Evolutionary conservation across 2,888 invertebrate species (phyloP).

Genomic region (Graphium colonna): DNA sequence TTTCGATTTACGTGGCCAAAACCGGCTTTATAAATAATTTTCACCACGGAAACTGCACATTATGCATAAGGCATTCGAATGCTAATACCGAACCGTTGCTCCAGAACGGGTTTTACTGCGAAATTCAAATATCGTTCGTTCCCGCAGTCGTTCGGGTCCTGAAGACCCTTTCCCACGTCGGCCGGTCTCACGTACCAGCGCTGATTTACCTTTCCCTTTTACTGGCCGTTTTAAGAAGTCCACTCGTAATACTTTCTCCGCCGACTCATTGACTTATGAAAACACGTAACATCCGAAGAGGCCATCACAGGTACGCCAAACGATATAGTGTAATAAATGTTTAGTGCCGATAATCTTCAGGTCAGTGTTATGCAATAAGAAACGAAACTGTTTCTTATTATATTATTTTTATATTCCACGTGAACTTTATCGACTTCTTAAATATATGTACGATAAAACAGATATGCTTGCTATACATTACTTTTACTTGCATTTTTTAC

Average conservation of each 20-base stretch:
- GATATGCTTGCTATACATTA: too few relatives aligned
- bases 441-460: too few relatives aligned
- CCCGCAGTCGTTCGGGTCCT: constrained; percentile 7
- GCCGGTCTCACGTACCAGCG: constrained; percentile 26
- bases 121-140: constrained; percentile 13
- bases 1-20: too few relatives aligned
- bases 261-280: neutral
- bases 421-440: too few relatives aligned
- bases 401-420: too few relatives aligned
- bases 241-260: constrained; percentile 30
- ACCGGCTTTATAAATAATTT: too few relatives aligned
- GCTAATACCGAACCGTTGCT: constrained; percentile 2
- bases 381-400: too few relatives aligned
- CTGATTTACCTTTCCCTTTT: constrained; percentile 43
- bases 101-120: constrained; percentile 7
- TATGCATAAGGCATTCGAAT: too few relatives aligned
- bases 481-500: too few relatives aligned
- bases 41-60: too few relatives aligned
- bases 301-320: constrained; percentile 2
- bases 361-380: too few relatives aligned
- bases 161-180: constrained; percentile 33
- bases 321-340: constrained; percentile 4
- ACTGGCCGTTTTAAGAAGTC: constrained; percentile 28
- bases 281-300: constrained; percentile 14
- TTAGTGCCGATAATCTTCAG: too few relatives aligned